These are phyloP conservation scores for Dicrostonyx torquatus DNA, from an alignment of 2,797 vertebrate species.

Conservation along the genomic window DNA sequence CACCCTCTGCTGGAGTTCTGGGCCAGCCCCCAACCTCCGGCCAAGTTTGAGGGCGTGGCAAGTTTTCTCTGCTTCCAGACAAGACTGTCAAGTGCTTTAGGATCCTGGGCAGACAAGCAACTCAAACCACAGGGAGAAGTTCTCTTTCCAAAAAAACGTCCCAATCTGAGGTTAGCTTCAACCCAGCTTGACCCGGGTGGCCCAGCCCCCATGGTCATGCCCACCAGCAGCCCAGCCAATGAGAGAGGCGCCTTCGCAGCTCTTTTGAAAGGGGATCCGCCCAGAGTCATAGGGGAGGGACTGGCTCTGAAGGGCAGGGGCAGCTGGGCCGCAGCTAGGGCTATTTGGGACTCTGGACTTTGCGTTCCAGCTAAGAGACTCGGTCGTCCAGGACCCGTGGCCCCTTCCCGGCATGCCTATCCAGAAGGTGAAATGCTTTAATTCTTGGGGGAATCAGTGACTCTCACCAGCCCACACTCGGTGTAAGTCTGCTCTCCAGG, in stretches of 20 bases:
- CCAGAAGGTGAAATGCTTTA: background rate
- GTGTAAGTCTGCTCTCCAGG: background rate
- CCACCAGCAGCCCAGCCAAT: conserved; percentile 50
- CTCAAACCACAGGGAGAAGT: background rate
- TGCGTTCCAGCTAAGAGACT: background rate
- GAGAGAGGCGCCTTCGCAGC: background rate
- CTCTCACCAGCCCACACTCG: background rate
- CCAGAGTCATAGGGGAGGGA: background rate
- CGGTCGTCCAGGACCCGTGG: background rate
- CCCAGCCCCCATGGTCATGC: background rate
- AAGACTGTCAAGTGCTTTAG: background rate
- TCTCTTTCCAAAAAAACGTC: background rate
- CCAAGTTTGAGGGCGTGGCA: background rate
- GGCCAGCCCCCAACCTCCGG: background rate
- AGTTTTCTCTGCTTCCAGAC: background rate
- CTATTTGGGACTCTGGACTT: conserved; percentile 53
- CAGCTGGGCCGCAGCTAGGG: conserved; percentile 33
- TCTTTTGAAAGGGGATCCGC: conserved; percentile 66
- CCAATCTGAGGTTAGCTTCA: background rate
- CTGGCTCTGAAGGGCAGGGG: conserved; percentile 66
- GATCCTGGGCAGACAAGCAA: background rate
- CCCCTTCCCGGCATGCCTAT: background rate
- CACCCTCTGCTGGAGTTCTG: background rate
- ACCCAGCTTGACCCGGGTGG: background rate
- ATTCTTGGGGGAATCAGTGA: background rate